Conservation (phyloP, 2,113 vertebrate species). For the Pseudopodoces humilis region DNA sequence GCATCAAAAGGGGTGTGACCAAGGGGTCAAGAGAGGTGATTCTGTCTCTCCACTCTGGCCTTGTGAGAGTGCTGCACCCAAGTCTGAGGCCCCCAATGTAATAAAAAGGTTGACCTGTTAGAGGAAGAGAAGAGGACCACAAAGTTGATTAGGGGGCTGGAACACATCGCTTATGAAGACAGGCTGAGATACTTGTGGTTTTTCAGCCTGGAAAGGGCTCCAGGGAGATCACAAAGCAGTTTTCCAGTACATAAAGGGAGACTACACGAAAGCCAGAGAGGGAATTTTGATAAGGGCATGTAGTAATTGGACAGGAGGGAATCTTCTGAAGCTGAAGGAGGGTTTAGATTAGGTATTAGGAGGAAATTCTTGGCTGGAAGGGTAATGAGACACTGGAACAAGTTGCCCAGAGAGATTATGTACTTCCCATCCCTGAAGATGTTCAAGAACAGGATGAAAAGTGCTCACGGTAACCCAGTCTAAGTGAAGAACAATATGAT, state of each 20-base stretch:
- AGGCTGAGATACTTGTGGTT: not conserved
- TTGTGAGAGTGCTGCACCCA: not conserved
- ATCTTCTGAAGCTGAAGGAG: not conserved
- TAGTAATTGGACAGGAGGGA: not conserved
- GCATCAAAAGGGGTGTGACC: not conserved
- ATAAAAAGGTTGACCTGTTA: not conserved
- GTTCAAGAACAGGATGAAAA: not conserved
- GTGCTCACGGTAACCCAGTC: not conserved
- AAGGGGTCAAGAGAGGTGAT: not conserved
- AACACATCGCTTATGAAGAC: not conserved
- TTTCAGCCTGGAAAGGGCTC: not conserved
- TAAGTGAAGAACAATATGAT: not conserved
- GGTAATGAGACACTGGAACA: not conserved
- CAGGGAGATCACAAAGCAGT: not conserved
- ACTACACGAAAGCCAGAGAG: fast-evolving
- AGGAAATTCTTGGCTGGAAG: not conserved
- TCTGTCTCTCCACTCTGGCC: not conserved
- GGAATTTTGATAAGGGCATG: not conserved
- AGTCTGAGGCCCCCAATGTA: not conserved
- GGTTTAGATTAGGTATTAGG: not conserved
- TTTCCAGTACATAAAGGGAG: not conserved
- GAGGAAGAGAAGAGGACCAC: not conserved
- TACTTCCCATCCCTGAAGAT: not conserved
- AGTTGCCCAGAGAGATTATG: not conserved
- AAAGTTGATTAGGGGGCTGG: not conserved